Conservation (phyloP, 2,113 vertebrate species). For the Tauraco erythrolophus region DNA sequence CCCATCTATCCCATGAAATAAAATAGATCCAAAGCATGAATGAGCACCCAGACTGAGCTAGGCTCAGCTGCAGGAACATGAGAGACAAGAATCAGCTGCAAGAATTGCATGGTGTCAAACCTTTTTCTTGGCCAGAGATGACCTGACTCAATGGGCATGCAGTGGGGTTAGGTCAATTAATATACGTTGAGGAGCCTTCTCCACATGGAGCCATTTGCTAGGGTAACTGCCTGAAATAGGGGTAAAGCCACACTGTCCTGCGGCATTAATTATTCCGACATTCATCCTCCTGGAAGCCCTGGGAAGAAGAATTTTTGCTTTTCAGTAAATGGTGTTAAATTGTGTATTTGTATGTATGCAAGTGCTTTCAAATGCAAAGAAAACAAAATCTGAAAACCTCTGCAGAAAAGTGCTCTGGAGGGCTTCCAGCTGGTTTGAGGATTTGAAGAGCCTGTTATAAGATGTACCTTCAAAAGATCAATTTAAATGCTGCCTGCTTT, state of each 20-base stretch:
- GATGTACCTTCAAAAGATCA: slow-evolving; percentile 55
- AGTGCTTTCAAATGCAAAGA: slow-evolving; percentile 1
- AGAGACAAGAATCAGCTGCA: not conserved
- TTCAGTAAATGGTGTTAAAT: not conserved
- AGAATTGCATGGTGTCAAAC: not conserved
- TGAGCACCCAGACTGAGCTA: not conserved
- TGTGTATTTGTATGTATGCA: not conserved
- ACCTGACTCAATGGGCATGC: rapidly evolving
- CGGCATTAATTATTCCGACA: not conserved
- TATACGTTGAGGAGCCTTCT: not conserved
- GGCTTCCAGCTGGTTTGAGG: slow-evolving; percentile 48
- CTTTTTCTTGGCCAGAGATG: not conserved
- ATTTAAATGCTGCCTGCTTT: slow-evolving; percentile 53
- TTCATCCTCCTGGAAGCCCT: not conserved
- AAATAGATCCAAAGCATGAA: not conserved
- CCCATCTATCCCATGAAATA: not conserved
- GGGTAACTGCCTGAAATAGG: not conserved
- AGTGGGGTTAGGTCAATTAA: not conserved
- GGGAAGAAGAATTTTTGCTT: not conserved
- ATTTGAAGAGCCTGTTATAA: slow-evolving; percentile 41
- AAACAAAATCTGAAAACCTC: slow-evolving; percentile 35
- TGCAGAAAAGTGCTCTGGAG: slow-evolving; percentile 32
- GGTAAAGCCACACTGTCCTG: not conserved
- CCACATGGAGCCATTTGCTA: not conserved
- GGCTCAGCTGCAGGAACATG: not conserved